These are phyloP conservation scores for Drosophila paranaensis DNA, from an alignment of 2,888 invertebrate genomes.

Conservation along the genomic window DNA sequence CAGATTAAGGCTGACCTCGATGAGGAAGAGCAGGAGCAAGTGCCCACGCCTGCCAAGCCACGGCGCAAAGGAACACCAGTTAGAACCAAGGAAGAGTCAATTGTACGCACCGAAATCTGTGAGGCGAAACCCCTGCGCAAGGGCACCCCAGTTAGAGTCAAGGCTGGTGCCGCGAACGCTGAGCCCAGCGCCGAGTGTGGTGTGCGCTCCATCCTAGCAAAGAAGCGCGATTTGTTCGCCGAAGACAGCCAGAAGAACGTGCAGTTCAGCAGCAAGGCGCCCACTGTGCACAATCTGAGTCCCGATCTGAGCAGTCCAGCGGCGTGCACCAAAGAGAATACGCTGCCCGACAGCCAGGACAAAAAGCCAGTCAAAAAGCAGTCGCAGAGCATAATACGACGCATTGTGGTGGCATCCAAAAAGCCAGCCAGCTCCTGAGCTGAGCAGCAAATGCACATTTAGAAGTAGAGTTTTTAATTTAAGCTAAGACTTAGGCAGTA, in stretches of 20 bases:
- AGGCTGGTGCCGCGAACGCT: neutral
- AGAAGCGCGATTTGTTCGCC: conserved; percentile 64
- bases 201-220: conserved; percentile 59
- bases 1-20: conserved; percentile 14
- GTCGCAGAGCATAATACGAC: conserved; percentile 70
- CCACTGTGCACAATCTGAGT: conserved; percentile 67
- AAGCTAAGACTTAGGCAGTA: conserved; percentile 32
- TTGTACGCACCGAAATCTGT: conserved; percentile 2
- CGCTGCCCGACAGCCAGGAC: conserved; percentile 37
- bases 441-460: conserved; percentile 7
- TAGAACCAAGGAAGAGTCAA: neutral
- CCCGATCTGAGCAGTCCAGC: conserved; percentile 13
- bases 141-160: conserved; percentile 41
- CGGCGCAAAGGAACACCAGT: conserved; percentile 50
- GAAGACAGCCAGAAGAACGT: conserved; percentile 74
- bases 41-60: conserved; percentile 13
- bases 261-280: conserved; percentile 65
- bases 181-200: neutral
- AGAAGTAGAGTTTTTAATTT: conserved; percentile 33
- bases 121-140: conserved; percentile 38
- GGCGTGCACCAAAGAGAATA: conserved; percentile 49
- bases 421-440: conserved; percentile 38
- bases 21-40: neutral
- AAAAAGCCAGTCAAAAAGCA: conserved; percentile 71
- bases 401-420: conserved; percentile 74